Evolutionary conservation across 2,113 vertebrate genomes (phyloP).

Genomic region (Polyodon spathula): DNA sequence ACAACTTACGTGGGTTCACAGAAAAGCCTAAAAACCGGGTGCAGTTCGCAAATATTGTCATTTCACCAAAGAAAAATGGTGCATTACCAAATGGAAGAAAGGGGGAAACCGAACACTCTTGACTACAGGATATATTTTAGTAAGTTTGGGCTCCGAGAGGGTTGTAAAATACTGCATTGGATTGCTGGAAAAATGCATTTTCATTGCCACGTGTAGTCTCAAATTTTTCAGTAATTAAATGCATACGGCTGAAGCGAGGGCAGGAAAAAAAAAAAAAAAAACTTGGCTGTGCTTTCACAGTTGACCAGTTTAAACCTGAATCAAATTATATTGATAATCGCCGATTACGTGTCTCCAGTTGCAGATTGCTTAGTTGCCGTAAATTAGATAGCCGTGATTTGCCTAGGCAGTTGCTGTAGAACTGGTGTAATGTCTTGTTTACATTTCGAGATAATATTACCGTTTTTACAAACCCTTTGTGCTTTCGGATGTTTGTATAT

Average conservation of each 20-base stretch:
- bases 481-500: too few species aligned
- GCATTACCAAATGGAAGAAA: slow-evolving; percentile 65
- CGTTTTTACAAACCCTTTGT: background rate
- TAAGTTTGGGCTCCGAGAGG: slow-evolving; percentile 52
- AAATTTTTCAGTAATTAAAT: background rate
- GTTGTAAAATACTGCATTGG: background rate
- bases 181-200: background rate
- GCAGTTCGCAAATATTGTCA: slow-evolving; percentile 21
- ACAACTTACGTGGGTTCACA: slow-evolving; percentile 13
- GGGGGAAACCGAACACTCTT: slow-evolving; percentile 58
- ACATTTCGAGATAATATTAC: too few species aligned
- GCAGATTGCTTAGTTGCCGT: too few species aligned
- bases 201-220: background rate
- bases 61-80: slow-evolving; percentile 42
- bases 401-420: too few species aligned
- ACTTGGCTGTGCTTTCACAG: too few species aligned
- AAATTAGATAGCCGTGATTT: too few species aligned
- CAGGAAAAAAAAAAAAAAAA: background rate
- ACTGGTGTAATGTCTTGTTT: too few species aligned
- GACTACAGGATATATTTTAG: slow-evolving; percentile 85
- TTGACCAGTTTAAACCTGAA: too few species aligned
- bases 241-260: background rate
- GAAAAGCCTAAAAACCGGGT: slow-evolving; percentile 18
- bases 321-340: too few species aligned
- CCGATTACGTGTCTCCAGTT: too few species aligned